Conservation (phyloP, 2,113 vertebrate species). For the Apeltes quadracus region DNA sequence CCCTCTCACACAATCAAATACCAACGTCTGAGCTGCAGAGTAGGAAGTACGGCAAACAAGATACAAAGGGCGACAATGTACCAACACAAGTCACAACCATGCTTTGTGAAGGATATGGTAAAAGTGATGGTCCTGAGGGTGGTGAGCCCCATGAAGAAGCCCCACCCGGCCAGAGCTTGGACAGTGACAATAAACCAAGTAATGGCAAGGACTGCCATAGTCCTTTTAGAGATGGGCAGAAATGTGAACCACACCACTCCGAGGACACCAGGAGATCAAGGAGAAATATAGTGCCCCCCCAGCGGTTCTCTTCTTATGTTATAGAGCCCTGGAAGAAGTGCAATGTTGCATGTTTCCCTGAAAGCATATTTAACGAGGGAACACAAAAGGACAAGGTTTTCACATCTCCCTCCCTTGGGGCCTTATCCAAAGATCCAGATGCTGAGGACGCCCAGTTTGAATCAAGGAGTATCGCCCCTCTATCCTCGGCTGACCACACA, state of each 20-base stretch:
- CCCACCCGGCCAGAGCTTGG: constrained; percentile 15
- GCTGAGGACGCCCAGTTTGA: constrained; percentile 15
- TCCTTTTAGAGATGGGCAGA: constrained; percentile 1
- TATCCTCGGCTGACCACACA: constrained; percentile 6
- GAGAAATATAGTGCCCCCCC: constrained; percentile 88
- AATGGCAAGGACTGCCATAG: background rate
- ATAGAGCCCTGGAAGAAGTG: constrained; percentile 84
- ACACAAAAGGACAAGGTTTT: constrained; percentile 67
- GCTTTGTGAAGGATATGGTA: constrained; percentile 13
- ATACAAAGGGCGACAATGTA: background rate
- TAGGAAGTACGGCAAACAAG: constrained; percentile 11
- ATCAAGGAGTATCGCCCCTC: background rate
- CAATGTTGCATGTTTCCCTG: constrained; percentile 79
- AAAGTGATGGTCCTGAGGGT: background rate
- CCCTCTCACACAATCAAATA: constrained; percentile 2
- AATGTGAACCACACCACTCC: constrained; percentile 49
- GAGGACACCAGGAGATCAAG: constrained; percentile 77
- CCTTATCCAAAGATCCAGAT: constrained; percentile 49
- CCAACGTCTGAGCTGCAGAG: background rate
- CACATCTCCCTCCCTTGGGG: constrained; percentile 56
- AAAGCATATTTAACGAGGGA: constrained; percentile 80
- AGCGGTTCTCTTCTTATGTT: constrained; percentile 89
- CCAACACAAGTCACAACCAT: constrained; percentile 9
- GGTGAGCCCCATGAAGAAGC: constrained; percentile 19
- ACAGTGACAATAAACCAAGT: constrained; percentile 13